A percentile compares a stretch with the other conserved stretches of the same genome.
phyloP scores from a whole-genome alignment of 1,140 invertebrate genomes.

The Melipona quadrifasciata region DNA sequence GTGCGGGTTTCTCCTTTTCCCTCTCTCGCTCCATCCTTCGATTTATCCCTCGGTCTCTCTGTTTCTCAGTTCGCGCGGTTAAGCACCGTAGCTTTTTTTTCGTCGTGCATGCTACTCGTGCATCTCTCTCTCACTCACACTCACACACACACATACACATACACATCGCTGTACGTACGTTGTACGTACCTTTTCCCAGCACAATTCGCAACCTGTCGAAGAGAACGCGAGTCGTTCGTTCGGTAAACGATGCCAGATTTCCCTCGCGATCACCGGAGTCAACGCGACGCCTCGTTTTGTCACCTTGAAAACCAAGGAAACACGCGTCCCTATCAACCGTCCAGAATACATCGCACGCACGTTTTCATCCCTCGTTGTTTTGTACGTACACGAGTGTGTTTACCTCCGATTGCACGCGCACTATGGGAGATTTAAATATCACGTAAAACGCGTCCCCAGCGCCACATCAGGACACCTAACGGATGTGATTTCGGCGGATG shows the following conservation, averaged over 20 bases:
- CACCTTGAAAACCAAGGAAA: not conserved
- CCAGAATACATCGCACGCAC: not conserved
- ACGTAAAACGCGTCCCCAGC: conserved; percentile 11
- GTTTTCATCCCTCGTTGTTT: not conserved
- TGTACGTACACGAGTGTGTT: not conserved
- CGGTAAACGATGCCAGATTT: conserved; percentile 36
- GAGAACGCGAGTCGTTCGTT: conserved; percentile 12
- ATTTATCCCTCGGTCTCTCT: not conserved
- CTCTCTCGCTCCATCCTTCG: not conserved
- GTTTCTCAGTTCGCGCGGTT: not conserved
- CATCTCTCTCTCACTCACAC: not conserved
- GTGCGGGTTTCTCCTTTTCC: conserved; percentile 15
- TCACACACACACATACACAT: too few relatives aligned
- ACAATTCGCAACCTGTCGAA: conserved; percentile 30
- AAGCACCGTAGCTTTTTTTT: conserved; percentile 22
- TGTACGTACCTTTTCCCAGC: not conserved
- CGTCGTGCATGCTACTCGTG: not conserved
- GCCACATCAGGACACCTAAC: not conserved
- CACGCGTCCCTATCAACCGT: not conserved
- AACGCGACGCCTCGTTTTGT: not conserved
- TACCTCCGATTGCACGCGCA: conserved; percentile 12
- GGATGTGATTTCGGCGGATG: not conserved
- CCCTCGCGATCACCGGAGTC: not conserved
- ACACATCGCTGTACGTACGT: not conserved
- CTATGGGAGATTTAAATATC: conserved; percentile 34